Base-by-base conservation (phyloP, 1,140 invertebrate species). In the Trichogramma pretiosum region DNA sequence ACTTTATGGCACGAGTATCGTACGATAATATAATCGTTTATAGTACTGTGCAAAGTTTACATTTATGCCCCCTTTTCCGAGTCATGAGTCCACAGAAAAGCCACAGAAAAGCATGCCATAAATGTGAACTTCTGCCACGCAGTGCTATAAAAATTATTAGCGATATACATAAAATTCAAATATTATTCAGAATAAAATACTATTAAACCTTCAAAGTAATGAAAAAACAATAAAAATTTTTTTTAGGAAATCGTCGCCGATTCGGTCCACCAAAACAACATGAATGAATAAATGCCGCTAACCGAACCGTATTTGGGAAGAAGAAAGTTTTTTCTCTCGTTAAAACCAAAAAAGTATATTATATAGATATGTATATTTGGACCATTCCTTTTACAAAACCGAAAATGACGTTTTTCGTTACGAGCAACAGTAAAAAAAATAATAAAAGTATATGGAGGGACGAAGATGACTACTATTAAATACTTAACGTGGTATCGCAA, bases 261-360 rank as follows among this genome's bases (percentile, higher is more conserved):
- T 36, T 65, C 65, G 48, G 58, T 59, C 51, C 65, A 69, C 56
- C 62, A 68, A 62, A 70, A 64, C 59, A 61, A 60, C 50, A 51
- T 65, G 47, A 70, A 67, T 51, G 68, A 72, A 67, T 72, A 72
- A 70, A 46, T 57, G 58, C 52, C 62, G 52, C 56, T 63, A 67
- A 63, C 46, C 58, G 61, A 67, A 69, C 63, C 68, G 58, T 65
- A 70, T 64, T 68, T 70, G 65, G 63, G 62, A 68, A 68, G 63
- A 66, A 68, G 62, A 72, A 69, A 62, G 56, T 67, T 70, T 68
- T 72, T 71, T 71, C 62, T 70, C 64, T 68, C 67, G 62, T 66
- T 70, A 71, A 70, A 71, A 72, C 66, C 70, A 69, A 72, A 71
- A 68, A 67, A 56, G 58, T 69, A 71, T 70, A 70, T 69, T 68